A percentile compares a stretch with the other conserved stretches of the same genome.
phyloP scores from a whole-genome alignment of 2,888 invertebrate species.

The Pachliopta kotzebuea region DNA sequence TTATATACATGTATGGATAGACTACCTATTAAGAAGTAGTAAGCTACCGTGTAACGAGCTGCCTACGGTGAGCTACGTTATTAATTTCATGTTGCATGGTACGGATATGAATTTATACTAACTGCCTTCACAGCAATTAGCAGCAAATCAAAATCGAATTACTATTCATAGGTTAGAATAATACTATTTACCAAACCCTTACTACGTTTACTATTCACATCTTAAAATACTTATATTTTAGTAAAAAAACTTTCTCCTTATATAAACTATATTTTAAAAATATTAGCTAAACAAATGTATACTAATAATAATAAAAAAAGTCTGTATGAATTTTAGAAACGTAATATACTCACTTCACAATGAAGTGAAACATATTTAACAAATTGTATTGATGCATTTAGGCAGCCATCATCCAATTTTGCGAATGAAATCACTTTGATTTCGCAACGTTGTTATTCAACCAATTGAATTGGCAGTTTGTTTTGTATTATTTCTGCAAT shows the following conservation, averaged over 20 bases:
- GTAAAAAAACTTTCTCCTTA: too few relatives aligned
- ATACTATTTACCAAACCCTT: not conserved
- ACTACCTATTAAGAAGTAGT: slow-evolving; percentile 30
- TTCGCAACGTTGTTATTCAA: not conserved
- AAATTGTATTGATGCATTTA: slow-evolving; percentile 2
- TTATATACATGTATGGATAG: not conserved
- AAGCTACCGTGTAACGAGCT: slow-evolving; percentile 34
- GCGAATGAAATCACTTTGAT: slow-evolving; percentile 7
- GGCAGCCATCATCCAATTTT: slow-evolving; percentile 4
- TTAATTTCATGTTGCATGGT: slow-evolving; percentile 44
- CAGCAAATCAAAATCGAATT: slow-evolving; percentile 44
- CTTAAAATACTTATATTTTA: not conserved
- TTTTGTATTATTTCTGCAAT: slow-evolving; percentile 12
- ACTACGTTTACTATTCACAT: not conserved
- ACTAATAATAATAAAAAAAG: not conserved
- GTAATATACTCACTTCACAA: not conserved
- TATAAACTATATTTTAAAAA: too few relatives aligned
- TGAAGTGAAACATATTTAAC: not conserved
- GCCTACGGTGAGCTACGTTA: slow-evolving; percentile 32
- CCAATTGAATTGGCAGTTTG: slow-evolving; percentile 2
- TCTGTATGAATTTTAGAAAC: not conserved
- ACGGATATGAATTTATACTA: slow-evolving; percentile 53
- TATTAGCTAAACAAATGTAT: too few relatives aligned
- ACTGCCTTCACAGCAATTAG: slow-evolving; percentile 40
- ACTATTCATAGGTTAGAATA: slow-evolving; percentile 2